Evolutionary conservation across 2,113 vertebrate genomes (phyloP), one percentile per base, ranked within the genome.

Genomic region (Forbesichthys agassizii): DNA sequence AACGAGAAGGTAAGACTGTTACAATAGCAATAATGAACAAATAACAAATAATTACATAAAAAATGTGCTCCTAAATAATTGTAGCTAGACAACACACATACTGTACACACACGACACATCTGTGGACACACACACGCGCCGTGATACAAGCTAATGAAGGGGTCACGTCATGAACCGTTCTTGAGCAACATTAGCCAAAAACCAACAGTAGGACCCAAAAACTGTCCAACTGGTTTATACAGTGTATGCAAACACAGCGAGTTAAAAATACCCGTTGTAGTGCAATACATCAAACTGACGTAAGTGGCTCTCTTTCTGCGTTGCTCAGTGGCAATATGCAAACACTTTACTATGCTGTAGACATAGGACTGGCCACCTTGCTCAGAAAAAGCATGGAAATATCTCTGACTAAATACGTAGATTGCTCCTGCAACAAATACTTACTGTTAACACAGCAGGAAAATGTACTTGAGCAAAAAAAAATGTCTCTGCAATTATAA

Each of bases 271-370:
- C 36, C 57, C 47, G 14, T 61, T 11, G 33, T 33, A 14, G 52
- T 74, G 59, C 58, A 74, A 75, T 66, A 78, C 74, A 78, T 80
- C 63, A 71, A 10, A 10, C 36, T 75, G 67, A 81, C 69, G 67
- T 61, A 48, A 72, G 67, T 20, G 12, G 61, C 47, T 64, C 61
- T 77, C 66, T 56, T 46, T 13, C 3, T 57, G 63, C 54, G 64
- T 74, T 71, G 58, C 9, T 70, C 55, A 64, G 27, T 5, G 71
- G 71, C 42, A 73, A 59, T 48, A 72, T 27, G 8, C 54, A 69
- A 64, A 77, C 36, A 61, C 57, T 42, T 42, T 42, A 42, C 6
- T 42, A 65, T 61, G 56, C 18, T 57, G 48, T 36, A 48, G 51
- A 69, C 73, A 56, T 62, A 18, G 65, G 2, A 10, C 27, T 48